phyloP scores from a whole-genome alignment of 2,888 invertebrate species.

The Drosophila pegasa region DNA sequence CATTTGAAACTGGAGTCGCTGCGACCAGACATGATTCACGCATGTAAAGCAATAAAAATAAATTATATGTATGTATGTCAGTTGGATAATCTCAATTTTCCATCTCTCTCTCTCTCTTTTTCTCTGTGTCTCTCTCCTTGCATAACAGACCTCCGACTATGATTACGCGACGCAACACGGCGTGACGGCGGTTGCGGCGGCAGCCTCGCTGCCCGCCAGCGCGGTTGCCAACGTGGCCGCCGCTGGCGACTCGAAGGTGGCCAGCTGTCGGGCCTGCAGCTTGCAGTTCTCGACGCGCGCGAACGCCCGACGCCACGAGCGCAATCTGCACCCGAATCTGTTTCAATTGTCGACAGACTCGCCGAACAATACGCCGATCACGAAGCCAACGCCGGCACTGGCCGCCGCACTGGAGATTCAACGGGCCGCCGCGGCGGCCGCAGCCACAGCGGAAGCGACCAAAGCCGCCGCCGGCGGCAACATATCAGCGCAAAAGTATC shows the following conservation, averaged over 20 bases:
- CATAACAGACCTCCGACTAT: conserved; percentile 64
- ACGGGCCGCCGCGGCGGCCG: conserved; percentile 73
- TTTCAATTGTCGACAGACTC: conserved; percentile 76
- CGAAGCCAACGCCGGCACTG: conserved; percentile 79
- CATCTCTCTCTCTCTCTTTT: neutral
- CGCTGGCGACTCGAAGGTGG: conserved; percentile 80
- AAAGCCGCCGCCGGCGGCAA: conserved; percentile 71
- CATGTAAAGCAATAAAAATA: neutral
- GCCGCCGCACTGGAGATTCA: conserved; percentile 82
- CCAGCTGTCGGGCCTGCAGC: conserved; percentile 84
- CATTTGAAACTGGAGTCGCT: neutral
- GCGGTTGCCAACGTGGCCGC: conserved; percentile 76
- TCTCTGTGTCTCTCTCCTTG: neutral
- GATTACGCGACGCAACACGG: conserved; percentile 70
- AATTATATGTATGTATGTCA: neutral
- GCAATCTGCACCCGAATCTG: conserved; percentile 84
- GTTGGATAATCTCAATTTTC: conserved; percentile 18
- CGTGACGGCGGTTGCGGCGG: conserved; percentile 66
- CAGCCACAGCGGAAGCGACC: conserved; percentile 71
- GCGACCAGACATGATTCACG: conserved; percentile 3
- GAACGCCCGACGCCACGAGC: conserved; percentile 85
- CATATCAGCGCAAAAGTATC: conserved; percentile 78
- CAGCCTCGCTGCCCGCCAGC: conserved; percentile 61
- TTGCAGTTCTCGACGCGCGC: conserved; percentile 85
- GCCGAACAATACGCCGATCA: conserved; percentile 74